Conservation (phyloP, 2,113 vertebrate species). For the Pithys albifrons region DNA sequence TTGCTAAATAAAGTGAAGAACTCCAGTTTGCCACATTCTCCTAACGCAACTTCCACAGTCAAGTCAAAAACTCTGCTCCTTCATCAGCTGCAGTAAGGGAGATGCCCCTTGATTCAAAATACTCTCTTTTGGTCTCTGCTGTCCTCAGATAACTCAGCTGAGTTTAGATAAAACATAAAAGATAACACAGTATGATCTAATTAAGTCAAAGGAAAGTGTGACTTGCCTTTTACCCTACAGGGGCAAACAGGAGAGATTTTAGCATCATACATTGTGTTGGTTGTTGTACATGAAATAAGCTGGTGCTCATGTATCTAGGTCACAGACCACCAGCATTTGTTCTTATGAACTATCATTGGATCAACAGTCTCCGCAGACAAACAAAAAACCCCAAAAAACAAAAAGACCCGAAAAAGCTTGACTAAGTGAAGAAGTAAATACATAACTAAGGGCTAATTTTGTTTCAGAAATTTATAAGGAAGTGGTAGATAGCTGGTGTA, state of each 20-base stretch:
- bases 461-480: not conserved
- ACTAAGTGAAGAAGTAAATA: not conserved
- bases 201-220: not conserved
- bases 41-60: not conserved
- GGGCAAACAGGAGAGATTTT: not conserved
- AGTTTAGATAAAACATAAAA: not conserved
- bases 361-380: not conserved
- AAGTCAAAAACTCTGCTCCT: not conserved
- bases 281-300: not conserved
- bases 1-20: not conserved
- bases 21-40: not conserved
- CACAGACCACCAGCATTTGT: not conserved
- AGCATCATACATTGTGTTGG: not conserved
- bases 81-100: not conserved
- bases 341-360: not conserved
- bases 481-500: not conserved
- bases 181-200: not conserved
- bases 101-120: not conserved
- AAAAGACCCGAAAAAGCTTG: not conserved
- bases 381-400: not conserved
- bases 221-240: not conserved
- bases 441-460: not conserved
- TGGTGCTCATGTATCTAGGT: not conserved
- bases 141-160: not conserved
- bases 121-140: not conserved